Evolutionary conservation across 2,888 invertebrate species (phyloP), one percentile per base, ranked within the genome.

Genomic region (Cryptocheilus praepositus): DNA sequence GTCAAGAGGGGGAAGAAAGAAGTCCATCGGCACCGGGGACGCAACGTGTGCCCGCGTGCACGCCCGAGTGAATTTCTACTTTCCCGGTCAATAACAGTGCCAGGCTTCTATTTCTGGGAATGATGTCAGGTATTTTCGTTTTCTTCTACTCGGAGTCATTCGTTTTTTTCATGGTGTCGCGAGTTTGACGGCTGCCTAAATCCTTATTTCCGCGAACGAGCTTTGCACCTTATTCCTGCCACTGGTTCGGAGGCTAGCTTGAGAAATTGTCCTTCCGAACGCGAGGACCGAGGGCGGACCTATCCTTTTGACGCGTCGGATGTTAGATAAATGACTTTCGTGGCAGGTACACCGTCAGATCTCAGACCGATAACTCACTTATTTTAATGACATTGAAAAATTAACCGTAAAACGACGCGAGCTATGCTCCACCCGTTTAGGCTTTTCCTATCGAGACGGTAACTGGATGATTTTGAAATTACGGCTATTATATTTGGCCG

Each of bases 101-200:
- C 18, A 16, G 16, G 49, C 3, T 16, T 49, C 49, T 18, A 49
- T 49, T 49, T 18, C 74, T 57, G 53, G 43, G 62, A 77, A 76
- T 74, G 70, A 77, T 74, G 66, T 74, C 51, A 49, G 25, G 67
- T 55, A 56, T 73, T 69, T 54, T 43, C 65, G 63, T 69, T 67
- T 22, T 65, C 46, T 67, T 74, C 69, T 67, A 71, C 66, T 71
- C 58, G 21, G 11, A 43, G 36, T 44, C 64, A 55, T 46, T 64
- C 51, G 44, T 64, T 66, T 73, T 63, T 63, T 52, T 71, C 56
- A 60, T 62, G 64, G 55, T 46, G 66, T 60, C 71, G 68, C 36
- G 36, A 36, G 7, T 36, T 36, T 36, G 36, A 36, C 36, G 36
- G 7, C 11, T 7, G 7, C 36, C 7, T 4, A 36, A 36, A 36